Conservation (phyloP, 1,140 invertebrate genomes). For the Daktulosphaira vitifoliae region DNA sequence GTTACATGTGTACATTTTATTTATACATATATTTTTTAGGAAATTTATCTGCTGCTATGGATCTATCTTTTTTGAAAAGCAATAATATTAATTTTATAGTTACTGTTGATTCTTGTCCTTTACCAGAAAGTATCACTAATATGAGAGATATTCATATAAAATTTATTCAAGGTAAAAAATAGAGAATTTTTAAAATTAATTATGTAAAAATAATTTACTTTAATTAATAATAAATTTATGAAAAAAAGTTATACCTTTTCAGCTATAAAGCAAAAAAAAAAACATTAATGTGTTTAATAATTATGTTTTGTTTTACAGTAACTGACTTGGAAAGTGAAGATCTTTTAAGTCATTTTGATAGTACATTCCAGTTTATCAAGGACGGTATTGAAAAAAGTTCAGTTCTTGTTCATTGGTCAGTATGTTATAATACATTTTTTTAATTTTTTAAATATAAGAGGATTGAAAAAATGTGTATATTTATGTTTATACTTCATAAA, state of each 20-base stretch:
- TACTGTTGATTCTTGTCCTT: constrained; percentile 70
- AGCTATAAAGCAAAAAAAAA: too few species aligned
- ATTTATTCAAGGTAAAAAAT: constrained; percentile 61
- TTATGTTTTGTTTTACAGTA: constrained; percentile 43
- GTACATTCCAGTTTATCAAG: constrained; percentile 63
- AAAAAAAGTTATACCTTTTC: too few species aligned
- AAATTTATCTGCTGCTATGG: constrained; percentile 67
- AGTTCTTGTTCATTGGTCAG: constrained; percentile 69
- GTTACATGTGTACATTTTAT: too few species aligned
- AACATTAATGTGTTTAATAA: too few species aligned
- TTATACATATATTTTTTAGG: constrained; percentile 45
- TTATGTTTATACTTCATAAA: too few species aligned
- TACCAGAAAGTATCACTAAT: constrained; percentile 61
- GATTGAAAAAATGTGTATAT: too few species aligned
- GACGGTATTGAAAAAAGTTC: constrained; percentile 50
- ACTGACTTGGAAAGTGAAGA: constrained; percentile 74
- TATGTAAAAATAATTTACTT: too few species aligned
- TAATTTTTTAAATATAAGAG: too few species aligned
- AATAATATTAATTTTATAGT: constrained; percentile 64
- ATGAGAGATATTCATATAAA: constrained; percentile 57
- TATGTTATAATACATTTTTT: too few species aligned
- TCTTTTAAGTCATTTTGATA: constrained; percentile 64
- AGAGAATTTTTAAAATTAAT: too few species aligned
- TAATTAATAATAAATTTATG: too few species aligned
- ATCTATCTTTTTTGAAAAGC: constrained; percentile 56